phyloP scores from a whole-genome alignment of 2,888 invertebrate species.

The Choreutis nemorana region DNA sequence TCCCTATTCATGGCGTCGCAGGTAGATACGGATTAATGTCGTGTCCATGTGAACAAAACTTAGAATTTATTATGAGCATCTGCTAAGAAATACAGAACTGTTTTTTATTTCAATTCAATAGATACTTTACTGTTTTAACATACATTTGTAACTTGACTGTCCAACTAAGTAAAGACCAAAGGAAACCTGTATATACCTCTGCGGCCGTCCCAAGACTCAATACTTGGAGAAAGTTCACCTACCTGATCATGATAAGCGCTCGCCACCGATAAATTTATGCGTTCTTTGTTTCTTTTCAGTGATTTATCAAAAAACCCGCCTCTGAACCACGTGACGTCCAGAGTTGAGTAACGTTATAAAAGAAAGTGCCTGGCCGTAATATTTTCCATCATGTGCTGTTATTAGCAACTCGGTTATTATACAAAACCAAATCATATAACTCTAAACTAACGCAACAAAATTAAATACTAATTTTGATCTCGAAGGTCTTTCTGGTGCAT shows the following conservation, averaged over 20 bases:
- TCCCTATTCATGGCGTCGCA: conserved; percentile 23
- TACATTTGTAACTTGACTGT: too few relatives aligned
- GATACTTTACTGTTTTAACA: too few relatives aligned
- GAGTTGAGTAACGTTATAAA: conserved; percentile 21
- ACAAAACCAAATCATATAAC: not conserved
- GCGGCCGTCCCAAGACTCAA: too few relatives aligned
- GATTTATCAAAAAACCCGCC: conserved; percentile 52
- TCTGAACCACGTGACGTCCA: conserved; percentile 19
- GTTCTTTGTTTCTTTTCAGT: conserved; percentile 59
- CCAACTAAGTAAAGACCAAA: too few relatives aligned
- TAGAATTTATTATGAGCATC: too few relatives aligned
- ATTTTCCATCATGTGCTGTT: conserved; percentile 9
- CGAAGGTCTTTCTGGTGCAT: too few relatives aligned
- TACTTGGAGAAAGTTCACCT: conserved; percentile 51
- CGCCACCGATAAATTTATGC: conserved; percentile 53
- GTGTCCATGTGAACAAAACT: conserved; percentile 13
- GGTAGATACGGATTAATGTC: conserved; percentile 9
- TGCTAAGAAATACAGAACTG: too few relatives aligned
- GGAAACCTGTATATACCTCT: too few relatives aligned
- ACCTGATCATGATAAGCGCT: conserved; percentile 52
- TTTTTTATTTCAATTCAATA: too few relatives aligned
- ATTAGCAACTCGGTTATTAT: not conserved
- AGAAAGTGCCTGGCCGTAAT: conserved; percentile 25
- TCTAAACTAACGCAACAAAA: too few relatives aligned
- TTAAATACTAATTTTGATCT: too few relatives aligned